phyloP scores from a whole-genome alignment of 2,888 invertebrate species.

The Cephus sareptanus region DNA sequence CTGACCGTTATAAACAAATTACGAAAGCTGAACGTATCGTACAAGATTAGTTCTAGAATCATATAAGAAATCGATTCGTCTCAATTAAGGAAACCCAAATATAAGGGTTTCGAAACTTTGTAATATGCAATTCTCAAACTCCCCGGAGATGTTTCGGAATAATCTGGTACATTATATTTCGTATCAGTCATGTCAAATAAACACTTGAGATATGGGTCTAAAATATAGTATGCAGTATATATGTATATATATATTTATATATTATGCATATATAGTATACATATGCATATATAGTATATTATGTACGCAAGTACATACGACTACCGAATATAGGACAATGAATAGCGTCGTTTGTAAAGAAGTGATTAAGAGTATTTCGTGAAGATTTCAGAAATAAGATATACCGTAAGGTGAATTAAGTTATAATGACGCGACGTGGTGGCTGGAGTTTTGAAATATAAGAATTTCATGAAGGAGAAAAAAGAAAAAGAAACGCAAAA shows the following conservation, averaged over 20 bases:
- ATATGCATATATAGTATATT: no score
- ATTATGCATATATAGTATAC: no score
- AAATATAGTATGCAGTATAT: background rate
- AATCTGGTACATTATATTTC: background rate
- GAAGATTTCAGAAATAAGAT: background rate
- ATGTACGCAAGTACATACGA: background rate
- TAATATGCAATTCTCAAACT: background rate
- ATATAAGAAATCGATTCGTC: background rate
- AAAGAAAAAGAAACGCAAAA: background rate
- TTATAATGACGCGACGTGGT: background rate
- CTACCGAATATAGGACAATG: background rate
- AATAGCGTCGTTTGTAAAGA: background rate
- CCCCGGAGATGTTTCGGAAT: background rate
- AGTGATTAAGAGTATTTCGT: background rate
- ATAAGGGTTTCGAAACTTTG: background rate
- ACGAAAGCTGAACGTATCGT: background rate
- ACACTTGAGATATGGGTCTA: background rate
- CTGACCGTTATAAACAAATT: background rate
- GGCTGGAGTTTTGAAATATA: background rate
- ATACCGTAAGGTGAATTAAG: background rate
- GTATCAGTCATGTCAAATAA: background rate
- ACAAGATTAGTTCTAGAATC: background rate
- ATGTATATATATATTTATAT: no score
- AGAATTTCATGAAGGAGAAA: background rate
- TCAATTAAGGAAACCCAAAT: background rate